Conservation (phyloP, 2,888 invertebrate genomes). For the Automeris io region DNA sequence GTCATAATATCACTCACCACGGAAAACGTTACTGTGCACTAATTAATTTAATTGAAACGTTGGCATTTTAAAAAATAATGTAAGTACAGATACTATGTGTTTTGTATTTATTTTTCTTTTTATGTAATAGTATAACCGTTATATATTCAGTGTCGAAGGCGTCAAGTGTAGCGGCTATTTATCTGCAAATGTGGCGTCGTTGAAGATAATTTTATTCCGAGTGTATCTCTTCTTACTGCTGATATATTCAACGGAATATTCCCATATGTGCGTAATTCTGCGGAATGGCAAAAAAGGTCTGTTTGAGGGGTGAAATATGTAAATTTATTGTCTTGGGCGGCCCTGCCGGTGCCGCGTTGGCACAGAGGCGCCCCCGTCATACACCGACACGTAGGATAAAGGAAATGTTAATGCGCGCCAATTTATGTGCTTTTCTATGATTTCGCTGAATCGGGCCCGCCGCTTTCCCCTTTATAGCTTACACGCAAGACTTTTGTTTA, state of each 20-base stretch:
- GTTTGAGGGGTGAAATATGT: slow-evolving; percentile 78
- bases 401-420: slow-evolving; percentile 76
- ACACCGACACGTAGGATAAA: slow-evolving; percentile 76
- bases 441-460: slow-evolving; percentile 70
- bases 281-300: slow-evolving; percentile 77
- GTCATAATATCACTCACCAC: no score
- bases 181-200: slow-evolving; percentile 66
- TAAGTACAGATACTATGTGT: no score
- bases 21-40: no score
- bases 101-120: no score
- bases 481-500: slow-evolving; percentile 41
- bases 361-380: slow-evolving; percentile 66
- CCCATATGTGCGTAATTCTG: slow-evolving; percentile 78
- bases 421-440: slow-evolving; percentile 78
- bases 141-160: slow-evolving; percentile 31
- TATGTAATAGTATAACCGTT: no score
- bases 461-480: slow-evolving; percentile 61
- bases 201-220: slow-evolving; percentile 75
- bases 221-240: slow-evolving; percentile 74
- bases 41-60: no score
- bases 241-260: slow-evolving; percentile 77
- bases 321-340: slow-evolving; percentile 78
- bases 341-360: slow-evolving; percentile 42
- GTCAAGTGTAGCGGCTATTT: slow-evolving; percentile 50
- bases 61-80: no score